Base-by-base conservation (phyloP, 1,140 invertebrate genomes). In the Monomorium pharaonis region DNA sequence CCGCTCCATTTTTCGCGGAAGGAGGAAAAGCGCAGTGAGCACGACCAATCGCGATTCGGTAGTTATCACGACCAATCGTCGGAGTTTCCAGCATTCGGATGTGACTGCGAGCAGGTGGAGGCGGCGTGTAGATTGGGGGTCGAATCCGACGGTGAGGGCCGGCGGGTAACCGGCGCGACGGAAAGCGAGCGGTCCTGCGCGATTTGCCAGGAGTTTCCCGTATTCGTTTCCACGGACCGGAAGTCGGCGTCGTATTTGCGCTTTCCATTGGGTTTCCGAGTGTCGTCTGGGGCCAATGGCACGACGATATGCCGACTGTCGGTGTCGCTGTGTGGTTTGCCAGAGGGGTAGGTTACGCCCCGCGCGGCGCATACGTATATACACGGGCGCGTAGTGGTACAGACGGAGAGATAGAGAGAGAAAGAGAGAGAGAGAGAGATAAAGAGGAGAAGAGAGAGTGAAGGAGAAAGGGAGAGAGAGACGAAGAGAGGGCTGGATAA, bases 251-350 rank as follows among this genome's bases (percentile, higher is more conserved):
- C 90, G 93, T 94, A 94, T 94, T 94, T 94, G 94, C 91, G 92
- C 92, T 92, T 93, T 94, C 92, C 92, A 94, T 94, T 94, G 94
- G 89, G 92, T 94, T 94, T 94, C 90, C 93, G 94, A 93, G 91
- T 94, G 93, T 94, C 93, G 92, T 90, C 83, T 83, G 84, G 90
- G 91, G 92, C 94, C 94, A 94, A 94, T 94, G 92, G 93, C 92
- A 94, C 92, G 87, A 87, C 92, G 88, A 91, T 74, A 94, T 94
- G 94, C 92, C 92, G 93, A 94, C 92, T 94, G 92, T 93, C 90
- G 91, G 88, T 85, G 90, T 78, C 88, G 91, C 89, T 90, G 89
- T 89, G 88, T 90, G 89, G 72, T 86, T 88, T 83, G 74, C 91
- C 88, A 92, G 91, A 87, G 91, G 93, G 93, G 93, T 91, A 91